Percentiles rank a stretch among this genome's conserved stretches.
Evolutionary conservation across 2,113 vertebrate genomes (phyloP).

Genomic region (Oreotrochilus melanogaster): DNA sequence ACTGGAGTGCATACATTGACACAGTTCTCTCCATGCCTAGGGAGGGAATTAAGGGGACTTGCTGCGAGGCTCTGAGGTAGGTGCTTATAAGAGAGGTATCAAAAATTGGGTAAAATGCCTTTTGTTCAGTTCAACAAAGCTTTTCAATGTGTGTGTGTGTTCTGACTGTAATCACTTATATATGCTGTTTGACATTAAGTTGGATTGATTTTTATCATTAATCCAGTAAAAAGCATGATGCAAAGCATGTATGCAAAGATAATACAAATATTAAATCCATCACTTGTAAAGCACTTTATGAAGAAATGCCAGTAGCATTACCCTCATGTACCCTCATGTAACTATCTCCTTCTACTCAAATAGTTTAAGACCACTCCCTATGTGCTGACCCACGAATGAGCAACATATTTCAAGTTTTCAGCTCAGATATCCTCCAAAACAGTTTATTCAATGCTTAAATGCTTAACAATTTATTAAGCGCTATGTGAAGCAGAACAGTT

Average conservation of each 20-base stretch:
- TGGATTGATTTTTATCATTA: background rate
- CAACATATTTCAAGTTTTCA: background rate
- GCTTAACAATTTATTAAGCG: constrained; percentile 39
- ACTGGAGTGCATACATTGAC: background rate
- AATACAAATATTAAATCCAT: background rate
- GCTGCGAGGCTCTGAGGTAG: background rate
- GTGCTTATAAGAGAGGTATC: background rate
- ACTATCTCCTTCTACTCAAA: background rate
- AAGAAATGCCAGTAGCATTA: background rate
- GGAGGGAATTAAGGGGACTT: background rate
- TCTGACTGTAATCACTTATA: background rate
- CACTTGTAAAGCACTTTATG: background rate
- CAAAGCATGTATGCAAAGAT: background rate
- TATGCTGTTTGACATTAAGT: background rate
- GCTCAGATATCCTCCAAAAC: background rate
- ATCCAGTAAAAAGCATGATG: background rate
- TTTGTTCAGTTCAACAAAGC: background rate
- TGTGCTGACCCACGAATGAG: background rate
- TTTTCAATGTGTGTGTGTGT: background rate
- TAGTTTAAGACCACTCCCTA: background rate
- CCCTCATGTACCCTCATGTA: background rate
- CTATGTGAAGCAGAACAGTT: constrained; percentile 53
- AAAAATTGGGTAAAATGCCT: background rate
- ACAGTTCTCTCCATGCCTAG: background rate
- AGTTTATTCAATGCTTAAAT: background rate